phyloP scores from a whole-genome alignment of 1,140 invertebrate genomes.

The Achroia grisella region DNA sequence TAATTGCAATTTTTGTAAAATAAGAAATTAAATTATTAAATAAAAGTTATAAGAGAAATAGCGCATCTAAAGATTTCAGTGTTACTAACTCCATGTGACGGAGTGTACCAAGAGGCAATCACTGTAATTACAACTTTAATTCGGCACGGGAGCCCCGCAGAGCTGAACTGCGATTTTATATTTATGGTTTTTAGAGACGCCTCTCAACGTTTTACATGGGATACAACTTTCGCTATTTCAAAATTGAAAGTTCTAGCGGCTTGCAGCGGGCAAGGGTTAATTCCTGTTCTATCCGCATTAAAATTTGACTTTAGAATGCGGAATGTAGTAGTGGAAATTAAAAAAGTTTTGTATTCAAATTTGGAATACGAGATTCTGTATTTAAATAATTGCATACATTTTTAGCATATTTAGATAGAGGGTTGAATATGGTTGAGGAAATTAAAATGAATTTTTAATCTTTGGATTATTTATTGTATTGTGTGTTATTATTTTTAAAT shows the following conservation, averaged over 20 bases:
- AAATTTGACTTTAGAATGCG: background rate
- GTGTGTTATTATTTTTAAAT: too few relatives aligned
- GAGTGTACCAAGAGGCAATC: slow-evolving; percentile 22
- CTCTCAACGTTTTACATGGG: background rate
- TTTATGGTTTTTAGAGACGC: background rate
- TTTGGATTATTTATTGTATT: too few relatives aligned
- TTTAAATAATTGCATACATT: too few relatives aligned
- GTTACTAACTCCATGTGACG: background rate
- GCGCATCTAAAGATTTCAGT: background rate
- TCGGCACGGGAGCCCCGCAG: background rate
- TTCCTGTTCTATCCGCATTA: background rate
- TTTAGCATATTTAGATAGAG: too few relatives aligned
- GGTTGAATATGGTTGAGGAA: too few relatives aligned
- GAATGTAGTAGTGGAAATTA: background rate
- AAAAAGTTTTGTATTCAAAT: too few relatives aligned
- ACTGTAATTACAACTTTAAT: slow-evolving; percentile 30
- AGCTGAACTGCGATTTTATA: slow-evolving; percentile 1
- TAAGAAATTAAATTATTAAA: background rate
- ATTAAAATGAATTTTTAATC: too few relatives aligned
- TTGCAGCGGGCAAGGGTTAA: background rate
- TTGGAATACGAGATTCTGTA: too few relatives aligned
- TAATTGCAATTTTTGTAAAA: background rate
- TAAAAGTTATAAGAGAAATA: background rate
- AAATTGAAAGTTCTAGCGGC: background rate
- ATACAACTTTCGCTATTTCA: background rate